Base-by-base conservation (phyloP, 2,797 vertebrate species). In the Melanotaenia trifasciata region DNA sequence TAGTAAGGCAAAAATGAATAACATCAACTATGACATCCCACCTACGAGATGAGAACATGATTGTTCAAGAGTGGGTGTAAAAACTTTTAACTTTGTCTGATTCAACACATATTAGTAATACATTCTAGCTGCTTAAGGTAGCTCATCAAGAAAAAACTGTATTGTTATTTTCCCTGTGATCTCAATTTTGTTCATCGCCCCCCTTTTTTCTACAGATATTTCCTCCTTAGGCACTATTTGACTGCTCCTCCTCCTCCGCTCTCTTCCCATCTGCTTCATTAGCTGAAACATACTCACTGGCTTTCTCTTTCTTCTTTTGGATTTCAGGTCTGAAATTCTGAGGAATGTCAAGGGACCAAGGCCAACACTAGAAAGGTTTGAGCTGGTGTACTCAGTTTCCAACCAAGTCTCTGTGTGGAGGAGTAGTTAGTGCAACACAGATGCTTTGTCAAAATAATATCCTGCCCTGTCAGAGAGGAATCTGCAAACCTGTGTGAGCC, bases 371-470 rank as follows among this genome's bases (percentile, higher is more conserved):
- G 84, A 89, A 86, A 81, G 58, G 54, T 56, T 50, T 53, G 32
- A 11, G 22, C 59, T 58, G 69, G 53, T 38, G 35, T 66, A 78
- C 67, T 58, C 50, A 76, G 67, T 47, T 51, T 68, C 66, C 72
- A 72, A 50, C 35, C 58, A 70, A 64, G 51, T 67, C 68, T 74
- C 40, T 4, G 1, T 70, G 62, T n/a, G 74, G 60, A 80, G 50
- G 67, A 80, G 73, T 54, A 83, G 74, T 82, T 72, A 53, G 65
- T 57, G 64, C 58, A 65, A 11, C 16, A 64, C 36, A 59, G 58
- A 32, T 59, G 56, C 63, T 90, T 84, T 87, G 72, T 89, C 83
- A 89, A 76, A 86, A 85, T 76, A 78, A 90, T 84, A 87, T 81
- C 85, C 80, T 73, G 70, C 63, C 72, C 72, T 83, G 90, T 89